Evolutionary conservation across 2,888 invertebrate genomes (phyloP), one percentile per base, ranked within the genome.

Genomic region (Itoplectis maculator): DNA sequence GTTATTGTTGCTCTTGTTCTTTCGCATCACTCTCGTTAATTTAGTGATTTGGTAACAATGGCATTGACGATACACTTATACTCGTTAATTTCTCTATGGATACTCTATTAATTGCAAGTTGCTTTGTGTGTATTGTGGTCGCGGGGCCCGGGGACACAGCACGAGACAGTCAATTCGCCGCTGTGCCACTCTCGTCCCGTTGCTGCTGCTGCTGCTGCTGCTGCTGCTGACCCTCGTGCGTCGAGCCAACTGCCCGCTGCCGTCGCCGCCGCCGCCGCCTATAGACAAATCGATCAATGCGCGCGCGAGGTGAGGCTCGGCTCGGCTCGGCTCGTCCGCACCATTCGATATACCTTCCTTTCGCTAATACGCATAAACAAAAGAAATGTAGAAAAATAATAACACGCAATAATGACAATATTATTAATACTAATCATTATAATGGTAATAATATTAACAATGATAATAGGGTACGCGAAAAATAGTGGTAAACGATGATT

Each of bases 51-150:
- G 68, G 76, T 79, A 81, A 84, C 73, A 84, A 79, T 85, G 82
- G 79, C 82, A 82, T 85, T 81, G 84, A 79, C 70, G 74, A 84
- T 83, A 79, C 80, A 82, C 47, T 82, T 82, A 78, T 74, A 76
- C 61, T 73, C 56, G 59, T 79, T 79, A 56, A 74, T 66, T 47
- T 73, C 35, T 65, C 80, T 82, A 77, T 80, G 77, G 61, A 74
- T 79, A 68, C 47, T 80, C 61, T 83, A 81, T 80, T 76, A 78
- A 82, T 85, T 73, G 82, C 68, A 72, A 66, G 54, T 79, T 72
- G 68, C 72, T 63, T 81, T 23, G 69, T 73, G 56, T 77, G 29
- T 40, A 47, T 49, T 78, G 61, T 74, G 63, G 15, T 63, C 35
- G 29, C 49, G 65, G 72, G 65, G 45, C 49, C 66, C 72, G 49